Evolutionary conservation across 2,888 invertebrate species (phyloP), one percentile per base, ranked within the genome.

Genomic region (Rhorus exstirpatorius): DNA sequence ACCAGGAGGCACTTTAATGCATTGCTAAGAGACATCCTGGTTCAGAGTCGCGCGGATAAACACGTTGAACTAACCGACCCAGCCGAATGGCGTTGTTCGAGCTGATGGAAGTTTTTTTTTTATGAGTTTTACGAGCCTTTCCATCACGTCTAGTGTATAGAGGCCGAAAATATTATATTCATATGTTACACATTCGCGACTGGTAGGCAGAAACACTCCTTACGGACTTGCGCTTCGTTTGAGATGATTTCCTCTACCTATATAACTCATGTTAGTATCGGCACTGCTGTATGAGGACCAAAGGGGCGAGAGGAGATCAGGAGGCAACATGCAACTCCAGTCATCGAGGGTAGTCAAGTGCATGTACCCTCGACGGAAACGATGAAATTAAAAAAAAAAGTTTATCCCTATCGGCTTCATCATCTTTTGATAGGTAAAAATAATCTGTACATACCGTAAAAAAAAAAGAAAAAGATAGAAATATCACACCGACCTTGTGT

Each of bases 81-180:
- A 58, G 65, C 61, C 51, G 72, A 74, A 72, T 74, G 41, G 49
- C 74, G 55, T 63, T 53, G 71, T 55, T 17, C 38, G 26, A 19
- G 55, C 71, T 65, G 70, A 76, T 76, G 80, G 65, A 71, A 70
- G 70, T 81, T 26, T 44, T 61, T 80, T 79, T 79, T 79, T 71
- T 65, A 70, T 41, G 75, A 75, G 61, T 70, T 80, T 80, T 58
- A 80, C 70, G 63, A 51, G 60, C 61, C 38, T 46, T 61, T 21
- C 38, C 46, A 26, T 51, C 51, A 4, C 26, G 31, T 53, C 19
- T 35, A 10, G 24, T 19, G 49, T 24, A 51, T 26, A 49, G n/a
- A n/a, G n/a, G n/a, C 26, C 12, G 53, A 26, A 6, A 44, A 63
- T 38, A 60, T 58, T 67, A 53, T 75, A 49, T 75, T 44, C 68